phyloP scores from a whole-genome alignment of 1,140 invertebrate genomes.

The Bombus terrestris region DNA sequence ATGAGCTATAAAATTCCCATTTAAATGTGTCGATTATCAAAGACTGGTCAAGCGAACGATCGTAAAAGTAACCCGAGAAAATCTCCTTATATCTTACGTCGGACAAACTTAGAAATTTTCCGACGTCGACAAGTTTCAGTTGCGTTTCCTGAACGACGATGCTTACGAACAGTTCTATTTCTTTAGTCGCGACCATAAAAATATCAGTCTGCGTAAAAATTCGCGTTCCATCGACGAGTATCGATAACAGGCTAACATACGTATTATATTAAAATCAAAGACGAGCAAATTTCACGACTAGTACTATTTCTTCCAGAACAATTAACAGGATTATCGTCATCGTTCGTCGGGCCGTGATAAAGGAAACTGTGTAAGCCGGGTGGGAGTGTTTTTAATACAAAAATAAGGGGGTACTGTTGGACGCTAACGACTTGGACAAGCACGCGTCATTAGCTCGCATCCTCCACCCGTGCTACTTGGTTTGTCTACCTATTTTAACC shows the following conservation, averaged over 20 bases:
- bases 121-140: background rate
- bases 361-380: conserved; percentile 3
- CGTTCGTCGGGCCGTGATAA: conserved; percentile 50
- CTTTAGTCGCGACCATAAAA: no score
- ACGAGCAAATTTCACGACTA: no score
- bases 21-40: conserved; percentile 37
- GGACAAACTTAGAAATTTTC: background rate
- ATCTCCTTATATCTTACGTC: background rate
- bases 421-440: conserved; percentile 75
- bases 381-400: conserved; percentile 77
- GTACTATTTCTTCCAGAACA: conserved; percentile 47
- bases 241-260: no score
- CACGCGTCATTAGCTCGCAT: conserved; percentile 76
- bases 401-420: conserved; percentile 75
- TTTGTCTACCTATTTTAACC: conserved; percentile 65
- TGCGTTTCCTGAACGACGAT: no score
- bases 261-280: no score
- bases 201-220: no score
- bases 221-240: no score
- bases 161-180: no score
- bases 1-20: conserved; percentile 57
- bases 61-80: conserved; percentile 36
- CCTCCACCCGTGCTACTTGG: conserved; percentile 66
- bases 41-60: background rate
- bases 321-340: conserved; percentile 69